Conservation (phyloP, 2,113 vertebrate genomes). For the Terrapene triunguis region DNA sequence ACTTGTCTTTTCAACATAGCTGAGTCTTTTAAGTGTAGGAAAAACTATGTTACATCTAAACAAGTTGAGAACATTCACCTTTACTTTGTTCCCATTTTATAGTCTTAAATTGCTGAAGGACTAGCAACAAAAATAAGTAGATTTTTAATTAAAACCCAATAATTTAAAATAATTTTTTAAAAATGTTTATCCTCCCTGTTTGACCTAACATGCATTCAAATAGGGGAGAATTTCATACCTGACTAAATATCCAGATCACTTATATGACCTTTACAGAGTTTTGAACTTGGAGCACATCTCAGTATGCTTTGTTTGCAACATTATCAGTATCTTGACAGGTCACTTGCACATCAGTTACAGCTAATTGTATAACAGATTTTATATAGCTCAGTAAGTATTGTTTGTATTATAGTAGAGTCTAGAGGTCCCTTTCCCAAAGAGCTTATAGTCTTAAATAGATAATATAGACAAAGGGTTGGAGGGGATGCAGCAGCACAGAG, state of each 20-base stretch:
- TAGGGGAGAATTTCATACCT: neutral
- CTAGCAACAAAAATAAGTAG: too few relatives aligned
- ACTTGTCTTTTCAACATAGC: neutral
- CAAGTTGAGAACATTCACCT: neutral
- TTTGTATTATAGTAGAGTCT: neutral
- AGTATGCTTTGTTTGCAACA: neutral
- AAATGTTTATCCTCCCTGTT: neutral
- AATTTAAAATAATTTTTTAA: neutral
- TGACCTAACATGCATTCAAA: neutral
- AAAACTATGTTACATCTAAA: neutral
- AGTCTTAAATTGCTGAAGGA: neutral
- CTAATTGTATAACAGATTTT: neutral
- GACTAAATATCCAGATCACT: neutral
- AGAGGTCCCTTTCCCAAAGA: neutral
- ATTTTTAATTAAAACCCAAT: neutral
- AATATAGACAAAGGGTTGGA: too few relatives aligned
- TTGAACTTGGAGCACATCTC: neutral
- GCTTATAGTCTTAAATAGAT: neutral
- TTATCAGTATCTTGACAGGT: neutral
- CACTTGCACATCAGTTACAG: neutral
- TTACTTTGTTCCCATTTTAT: neutral
- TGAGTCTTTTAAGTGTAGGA: neutral
- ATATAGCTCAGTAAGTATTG: neutral
- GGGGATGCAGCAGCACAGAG: too few relatives aligned
- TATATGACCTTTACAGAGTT: neutral